Conservation (phyloP, 2,797 vertebrate genomes). For the Poeciliopsis infans region DNA sequence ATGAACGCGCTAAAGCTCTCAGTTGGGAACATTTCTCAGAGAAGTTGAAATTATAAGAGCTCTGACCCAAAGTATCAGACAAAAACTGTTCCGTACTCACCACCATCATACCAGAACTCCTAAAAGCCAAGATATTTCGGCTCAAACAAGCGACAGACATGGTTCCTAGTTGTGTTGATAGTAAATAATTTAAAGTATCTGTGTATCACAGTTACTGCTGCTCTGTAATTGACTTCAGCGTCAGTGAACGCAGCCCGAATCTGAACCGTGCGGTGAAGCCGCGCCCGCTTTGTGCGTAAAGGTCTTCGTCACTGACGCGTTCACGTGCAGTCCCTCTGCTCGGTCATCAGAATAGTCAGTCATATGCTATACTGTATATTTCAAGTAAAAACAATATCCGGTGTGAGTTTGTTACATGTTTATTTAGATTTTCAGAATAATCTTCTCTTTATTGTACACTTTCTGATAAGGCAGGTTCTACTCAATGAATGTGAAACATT, state of each 20-base stretch:
- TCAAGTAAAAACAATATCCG: not conserved
- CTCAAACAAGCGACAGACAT: conserved; percentile 65
- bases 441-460: not conserved
- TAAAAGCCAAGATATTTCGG: conserved; percentile 55
- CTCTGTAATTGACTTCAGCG: not conserved
- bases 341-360: not conserved
- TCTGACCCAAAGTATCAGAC: not conserved
- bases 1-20: not conserved
- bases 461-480: not conserved
- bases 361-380: not conserved
- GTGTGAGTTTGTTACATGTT: not conserved
- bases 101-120: conserved; percentile 54
- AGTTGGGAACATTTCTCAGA: not conserved
- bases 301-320: conserved; percentile 26
- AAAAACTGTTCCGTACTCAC: conserved; percentile 49
- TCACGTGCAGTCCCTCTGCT: not conserved
- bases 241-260: not conserved
- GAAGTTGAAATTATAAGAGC: not conserved
- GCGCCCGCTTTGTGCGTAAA: conserved; percentile 6
- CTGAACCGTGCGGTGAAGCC: not conserved
- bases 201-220: not conserved
- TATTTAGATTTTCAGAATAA: not conserved
- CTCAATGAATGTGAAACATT: not conserved
- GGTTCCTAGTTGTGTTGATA: not conserved
- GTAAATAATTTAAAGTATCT: not conserved